Evolutionary conservation across 1,140 invertebrate species (phyloP).

Genomic region (Trissolcus basalis): DNA sequence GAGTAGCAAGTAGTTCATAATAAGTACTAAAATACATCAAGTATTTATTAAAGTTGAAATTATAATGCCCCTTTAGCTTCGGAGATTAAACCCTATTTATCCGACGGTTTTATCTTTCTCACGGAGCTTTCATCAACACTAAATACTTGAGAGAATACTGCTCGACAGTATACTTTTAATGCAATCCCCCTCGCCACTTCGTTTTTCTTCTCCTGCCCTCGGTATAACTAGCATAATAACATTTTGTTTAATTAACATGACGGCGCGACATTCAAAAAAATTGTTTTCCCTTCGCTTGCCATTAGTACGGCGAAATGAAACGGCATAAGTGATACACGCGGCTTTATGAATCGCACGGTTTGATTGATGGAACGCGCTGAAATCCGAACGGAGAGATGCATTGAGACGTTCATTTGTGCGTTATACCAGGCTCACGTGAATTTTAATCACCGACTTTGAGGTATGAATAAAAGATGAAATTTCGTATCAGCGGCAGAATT

Average conservation of each 20-base stretch:
- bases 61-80: slow-evolving; percentile 42
- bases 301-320: slow-evolving; percentile 4
- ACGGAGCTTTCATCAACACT: slow-evolving; percentile 54
- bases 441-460: no score
- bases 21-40: slow-evolving; percentile 41
- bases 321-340: slow-evolving; percentile 41
- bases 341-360: slow-evolving; percentile 26
- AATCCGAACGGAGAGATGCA: slow-evolving; percentile 15
- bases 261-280: slow-evolving; percentile 2
- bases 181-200: slow-evolving; percentile 15
- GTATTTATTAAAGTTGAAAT: slow-evolving; percentile 46
- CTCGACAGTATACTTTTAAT: slow-evolving; percentile 49
- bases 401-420: no score
- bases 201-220: no score
- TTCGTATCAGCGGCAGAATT: not conserved
- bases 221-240: slow-evolving; percentile 21
- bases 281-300: slow-evolving; percentile 25
- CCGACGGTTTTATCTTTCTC: slow-evolving; percentile 52
- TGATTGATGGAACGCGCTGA: slow-evolving; percentile 35
- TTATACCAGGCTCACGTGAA: no score
- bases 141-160: slow-evolving; percentile 45
- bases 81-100: slow-evolving; percentile 48
- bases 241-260: slow-evolving; percentile 40
- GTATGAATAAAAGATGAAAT: no score
- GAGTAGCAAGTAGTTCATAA: slow-evolving; percentile 15